Base-by-base conservation (phyloP, 1,140 invertebrate genomes). In the Argopecten irradians region DNA sequence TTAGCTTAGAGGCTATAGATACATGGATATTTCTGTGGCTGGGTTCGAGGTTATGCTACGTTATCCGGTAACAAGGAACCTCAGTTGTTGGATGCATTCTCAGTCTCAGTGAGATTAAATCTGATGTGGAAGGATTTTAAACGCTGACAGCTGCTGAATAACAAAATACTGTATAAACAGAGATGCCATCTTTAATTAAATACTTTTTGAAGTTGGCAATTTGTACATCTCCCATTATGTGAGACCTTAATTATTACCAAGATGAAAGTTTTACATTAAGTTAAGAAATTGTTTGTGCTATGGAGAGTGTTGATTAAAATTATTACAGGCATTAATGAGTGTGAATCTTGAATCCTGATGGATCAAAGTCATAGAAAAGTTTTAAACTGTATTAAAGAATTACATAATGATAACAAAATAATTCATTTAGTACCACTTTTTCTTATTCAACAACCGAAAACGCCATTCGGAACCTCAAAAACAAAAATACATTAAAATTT, bases 101-200 rank as follows among this genome's bases (percentile, higher is more conserved):
- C 55, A 28, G 22, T 71, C 28, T 71, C 55, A 28, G 22, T 28
- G 11, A 71, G 55, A 71, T 71, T 7, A 71, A 71, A 71, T 71
- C 55, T 71, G 55, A 71, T 28, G 55, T 71, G 5, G 55, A 28
- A 71, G 1, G 0, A 71, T 71, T 71, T 71, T n/a, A 71, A 71
- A 71, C 55, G 55, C 55, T 71, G 55, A 71, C 55, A 71, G 55
- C 55, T 71, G 55, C 28, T 71, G n/a, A 71, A 71, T 71, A 71
- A 28, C 55, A 71, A 71, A 71, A n/a, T 28, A 22, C 16, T 71
- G 22, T 71, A 71, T 71, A 71, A 71, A 71, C 55, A 71, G 55
- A n/a, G 55, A 71, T 71, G 55, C 55, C 55, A 71, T 71, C 55
- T 71, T 71, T 28, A 71, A 71, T 71, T 71, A 71, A 71, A 71